Evolutionary conservation across 2,113 vertebrate genomes (phyloP).

Genomic region (Myotis yumanensis): DNA sequence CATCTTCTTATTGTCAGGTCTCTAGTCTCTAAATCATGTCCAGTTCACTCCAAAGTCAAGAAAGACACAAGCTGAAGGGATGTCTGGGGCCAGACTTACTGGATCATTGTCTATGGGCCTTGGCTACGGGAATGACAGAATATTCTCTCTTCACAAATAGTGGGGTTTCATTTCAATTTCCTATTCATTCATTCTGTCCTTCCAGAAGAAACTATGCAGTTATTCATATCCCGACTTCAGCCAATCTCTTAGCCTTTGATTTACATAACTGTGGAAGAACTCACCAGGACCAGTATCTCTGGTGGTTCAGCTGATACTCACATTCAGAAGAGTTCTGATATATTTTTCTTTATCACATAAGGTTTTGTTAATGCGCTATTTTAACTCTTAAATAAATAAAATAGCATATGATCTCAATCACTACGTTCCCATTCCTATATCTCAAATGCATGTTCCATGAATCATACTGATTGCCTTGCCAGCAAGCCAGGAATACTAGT

Average conservation of each 20-base stretch:
- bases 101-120: not conserved
- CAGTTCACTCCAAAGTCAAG: not conserved
- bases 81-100: not conserved
- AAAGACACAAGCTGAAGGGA: not conserved
- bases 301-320: slow-evolving; percentile 21
- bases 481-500: not conserved
- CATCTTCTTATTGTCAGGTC: not conserved
- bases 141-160: not conserved
- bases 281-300: not conserved
- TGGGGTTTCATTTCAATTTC: slow-evolving; percentile 34
- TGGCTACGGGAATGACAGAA: not conserved
- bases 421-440: not conserved
- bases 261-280: not conserved
- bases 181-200: slow-evolving; percentile 15
- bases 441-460: not conserved
- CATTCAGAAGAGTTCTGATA: not conserved
- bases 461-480: not conserved
- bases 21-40: not conserved
- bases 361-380: slow-evolving; percentile 60
- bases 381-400: slow-evolving; percentile 68
- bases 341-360: slow-evolving; percentile 56
- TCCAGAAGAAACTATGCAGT: not conserved
- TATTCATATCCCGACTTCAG: not conserved
- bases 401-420: slow-evolving; percentile 26
- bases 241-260: not conserved